Percentiles rank a stretch among this genome's conserved stretches.
phyloP scores from a whole-genome alignment of 2,888 invertebrate species.

The Cheilosia soror region DNA sequence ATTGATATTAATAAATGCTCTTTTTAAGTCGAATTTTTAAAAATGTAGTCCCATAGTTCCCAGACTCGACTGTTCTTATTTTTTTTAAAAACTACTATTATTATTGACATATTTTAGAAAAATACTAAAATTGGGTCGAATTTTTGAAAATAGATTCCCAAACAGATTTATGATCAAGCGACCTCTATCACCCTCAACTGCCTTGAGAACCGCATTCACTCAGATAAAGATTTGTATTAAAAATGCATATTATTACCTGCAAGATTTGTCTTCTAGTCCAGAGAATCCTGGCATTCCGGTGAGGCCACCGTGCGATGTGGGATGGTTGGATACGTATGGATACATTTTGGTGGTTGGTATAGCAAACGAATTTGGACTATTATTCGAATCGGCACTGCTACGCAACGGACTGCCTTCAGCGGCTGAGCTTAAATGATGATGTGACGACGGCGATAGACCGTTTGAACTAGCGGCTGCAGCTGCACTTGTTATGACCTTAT shows the following conservation, averaged over 20 bases:
- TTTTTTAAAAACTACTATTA: too few relatives aligned
- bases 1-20: too few relatives aligned
- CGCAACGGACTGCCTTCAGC: conserved; percentile 88
- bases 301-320: conserved; percentile 90
- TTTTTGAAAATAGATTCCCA: too few relatives aligned
- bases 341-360: conserved; percentile 93
- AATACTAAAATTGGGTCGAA: too few relatives aligned
- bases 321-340: conserved; percentile 93
- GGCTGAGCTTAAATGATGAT: conserved; percentile 82
- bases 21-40: too few relatives aligned
- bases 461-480: conserved; percentile 81
- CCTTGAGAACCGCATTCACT: conserved; percentile 19
- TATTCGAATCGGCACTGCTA: conserved; percentile 84
- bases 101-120: too few relatives aligned
- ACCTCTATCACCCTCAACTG: background rate
- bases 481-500: conserved; percentile 77
- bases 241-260: conserved; percentile 80
- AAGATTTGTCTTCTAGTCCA: conserved; percentile 84
- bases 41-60: too few relatives aligned
- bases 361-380: conserved; percentile 86
- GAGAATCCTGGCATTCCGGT: conserved; percentile 87
- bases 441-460: conserved; percentile 75
- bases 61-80: too few relatives aligned
- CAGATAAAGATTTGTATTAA: background rate
- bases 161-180: too few relatives aligned